phyloP scores from a whole-genome alignment of 2,113 vertebrate species.

The Quiscalus mexicanus region DNA sequence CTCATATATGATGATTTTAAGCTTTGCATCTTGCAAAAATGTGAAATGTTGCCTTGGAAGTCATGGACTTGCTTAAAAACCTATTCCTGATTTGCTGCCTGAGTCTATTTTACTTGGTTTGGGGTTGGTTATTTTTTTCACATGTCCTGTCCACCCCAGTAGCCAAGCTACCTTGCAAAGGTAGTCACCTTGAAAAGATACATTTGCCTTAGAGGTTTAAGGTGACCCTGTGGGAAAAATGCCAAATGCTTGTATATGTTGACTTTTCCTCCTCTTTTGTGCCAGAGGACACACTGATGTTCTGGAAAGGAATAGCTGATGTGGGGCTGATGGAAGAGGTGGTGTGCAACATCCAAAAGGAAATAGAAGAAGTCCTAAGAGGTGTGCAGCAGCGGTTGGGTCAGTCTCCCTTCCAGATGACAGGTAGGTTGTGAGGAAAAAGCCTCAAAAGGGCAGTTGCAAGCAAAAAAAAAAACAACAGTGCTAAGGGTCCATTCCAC shows the following conservation, averaged over 20 bases:
- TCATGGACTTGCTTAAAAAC: not conserved
- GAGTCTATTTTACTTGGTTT: not conserved
- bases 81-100: not conserved
- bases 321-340: slow-evolving; percentile 92
- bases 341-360: slow-evolving; percentile 89
- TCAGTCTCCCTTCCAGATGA: slow-evolving; percentile 83
- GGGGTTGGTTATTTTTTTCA: not conserved
- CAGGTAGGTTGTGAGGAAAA: slow-evolving; percentile 76
- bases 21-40: not conserved
- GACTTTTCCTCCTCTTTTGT: not conserved
- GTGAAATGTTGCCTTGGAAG: not conserved
- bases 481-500: not conserved
- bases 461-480: not conserved
- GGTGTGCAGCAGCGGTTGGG: slow-evolving; percentile 85
- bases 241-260: not conserved
- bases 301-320: slow-evolving; percentile 92
- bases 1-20: not conserved
- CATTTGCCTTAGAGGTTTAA: not conserved
- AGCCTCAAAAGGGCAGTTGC: not conserved
- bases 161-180: not conserved
- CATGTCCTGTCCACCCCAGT: not conserved
- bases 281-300: slow-evolving; percentile 86
- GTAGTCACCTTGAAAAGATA: not conserved
- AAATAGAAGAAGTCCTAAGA: slow-evolving; percentile 85
- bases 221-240: not conserved